Evolutionary conservation across 2,113 vertebrate genomes (phyloP).

Genomic region (Trogon surrucura): DNA sequence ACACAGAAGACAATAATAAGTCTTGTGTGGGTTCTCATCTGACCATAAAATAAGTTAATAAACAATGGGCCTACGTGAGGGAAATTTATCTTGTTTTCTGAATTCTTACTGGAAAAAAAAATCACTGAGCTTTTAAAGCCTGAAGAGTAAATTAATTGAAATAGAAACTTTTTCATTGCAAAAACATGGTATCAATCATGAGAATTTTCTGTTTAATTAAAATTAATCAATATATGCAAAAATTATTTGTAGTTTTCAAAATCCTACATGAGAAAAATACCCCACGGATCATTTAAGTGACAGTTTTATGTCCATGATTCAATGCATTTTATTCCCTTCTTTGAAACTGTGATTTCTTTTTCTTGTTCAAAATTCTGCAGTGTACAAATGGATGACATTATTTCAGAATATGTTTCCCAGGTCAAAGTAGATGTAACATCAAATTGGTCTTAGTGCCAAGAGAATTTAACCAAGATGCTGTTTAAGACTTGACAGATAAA

Average conservation of each 20-base stretch:
- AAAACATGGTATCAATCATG: neutral
- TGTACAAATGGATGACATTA: neutral
- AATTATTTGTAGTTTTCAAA: neutral
- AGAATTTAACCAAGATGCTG: neutral
- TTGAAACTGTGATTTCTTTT: neutral
- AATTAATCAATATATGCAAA: neutral
- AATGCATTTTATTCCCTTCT: neutral
- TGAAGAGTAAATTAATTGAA: neutral
- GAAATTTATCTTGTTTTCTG: neutral
- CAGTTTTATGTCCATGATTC: neutral
- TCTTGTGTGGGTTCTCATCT: neutral
- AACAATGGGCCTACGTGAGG: neutral
- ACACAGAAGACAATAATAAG: neutral
- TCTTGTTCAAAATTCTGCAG: neutral
- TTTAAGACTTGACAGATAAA: neutral
- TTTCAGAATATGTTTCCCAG: neutral
- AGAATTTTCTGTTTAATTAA: neutral
- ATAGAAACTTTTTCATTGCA: neutral
- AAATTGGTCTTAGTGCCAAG: neutral
- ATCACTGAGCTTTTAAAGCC: neutral
- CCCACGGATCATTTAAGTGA: neutral
- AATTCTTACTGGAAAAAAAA: neutral
- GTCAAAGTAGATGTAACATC: neutral
- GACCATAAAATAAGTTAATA: neutral
- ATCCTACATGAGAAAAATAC: neutral